A percentile compares a stretch with the other conserved stretches of the same genome.
Conservation (phyloP, 2,797 vertebrate genomes). For the Coreius guichenoti region DNA sequence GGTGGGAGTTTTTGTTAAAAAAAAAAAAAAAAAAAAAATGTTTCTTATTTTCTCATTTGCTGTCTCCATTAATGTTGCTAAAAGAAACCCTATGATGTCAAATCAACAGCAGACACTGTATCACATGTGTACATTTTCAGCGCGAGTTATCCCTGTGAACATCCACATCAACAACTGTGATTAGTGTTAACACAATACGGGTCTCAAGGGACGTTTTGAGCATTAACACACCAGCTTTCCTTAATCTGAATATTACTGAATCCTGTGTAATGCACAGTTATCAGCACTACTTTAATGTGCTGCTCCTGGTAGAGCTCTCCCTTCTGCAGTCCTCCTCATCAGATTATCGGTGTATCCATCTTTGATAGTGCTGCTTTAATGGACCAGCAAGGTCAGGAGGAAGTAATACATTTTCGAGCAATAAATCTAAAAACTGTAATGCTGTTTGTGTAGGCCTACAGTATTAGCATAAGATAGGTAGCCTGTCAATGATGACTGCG, state of each 20-base stretch:
- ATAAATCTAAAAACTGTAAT: slow-evolving; percentile 26
- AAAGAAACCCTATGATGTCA: not conserved
- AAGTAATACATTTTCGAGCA: slow-evolving; percentile 9
- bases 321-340: not conserved
- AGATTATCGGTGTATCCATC: slow-evolving; percentile 38
- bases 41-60: not conserved
- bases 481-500: not conserved
- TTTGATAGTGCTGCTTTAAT: slow-evolving; percentile 22
- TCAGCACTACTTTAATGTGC: not conserved
- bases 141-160: not conserved
- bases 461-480: not conserved
- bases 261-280: not conserved
- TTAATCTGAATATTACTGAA: slow-evolving; percentile 31
- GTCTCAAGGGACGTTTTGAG: slow-evolving; percentile 12
- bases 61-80: not conserved
- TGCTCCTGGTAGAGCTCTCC: not conserved
- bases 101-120: not conserved
- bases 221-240: slow-evolving; percentile 15
- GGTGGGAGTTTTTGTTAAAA: not conserved
- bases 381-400: slow-evolving; percentile 21
- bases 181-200: slow-evolving; percentile 28
- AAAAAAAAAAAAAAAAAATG: not conserved
- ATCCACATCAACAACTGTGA: slow-evolving; percentile 28
- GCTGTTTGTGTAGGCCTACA: slow-evolving; percentile 4
- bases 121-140: not conserved